Base-by-base conservation (phyloP, 2,888 invertebrate genomes). In the Taphrorychus bicolor region DNA sequence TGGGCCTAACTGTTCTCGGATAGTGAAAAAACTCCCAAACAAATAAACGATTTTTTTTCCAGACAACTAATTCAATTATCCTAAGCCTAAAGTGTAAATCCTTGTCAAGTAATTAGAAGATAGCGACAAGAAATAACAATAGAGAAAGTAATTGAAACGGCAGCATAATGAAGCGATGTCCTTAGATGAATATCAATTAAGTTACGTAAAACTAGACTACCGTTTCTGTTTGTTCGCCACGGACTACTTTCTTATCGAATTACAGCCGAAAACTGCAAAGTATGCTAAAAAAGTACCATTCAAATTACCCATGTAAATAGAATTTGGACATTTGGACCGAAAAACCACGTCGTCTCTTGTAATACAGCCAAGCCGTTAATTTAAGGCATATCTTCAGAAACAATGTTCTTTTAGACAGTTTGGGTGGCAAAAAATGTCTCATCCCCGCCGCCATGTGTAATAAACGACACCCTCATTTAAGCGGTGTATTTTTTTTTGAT, bases 381-480 rank as follows among this genome's bases (percentile, higher is more conserved):
- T 32, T 32, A 32, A 7, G 32, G 7, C 11, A 32, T 32, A n/a
- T n/a, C n/a, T n/a, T n/a, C n/a, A n/a, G n/a, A 32, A 32, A 32
- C 32, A 32, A 32, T 32, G 32, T 32, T 32, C 32, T 11, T 32
- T 32, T 32, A 32, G 32, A 32, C 32, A 32, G 32, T 32, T 7
- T 9, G 14, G 5, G 7, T 51, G 7, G 51, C 51, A 51, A 51
- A 51, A 51, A 51, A 5, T 51, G 51, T 5, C 51, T 45, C 45
- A n/a, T 18, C 17, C 16, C 45, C 11, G 11, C 45, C 11, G 52
- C 17, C 17, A 54, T 24, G 24, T 54, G 54, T 54, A 54, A 54
- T 54, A 54, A 54, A 54, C 54, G 54, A 54, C 16, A 21, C 22
- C 14, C 14, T 23, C 19, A 18, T 22, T 48, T 19, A 48, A 59